These are phyloP conservation scores for Phymatocera aterrima DNA, from an alignment of 2,888 invertebrate genomes.

Conservation along the genomic window DNA sequence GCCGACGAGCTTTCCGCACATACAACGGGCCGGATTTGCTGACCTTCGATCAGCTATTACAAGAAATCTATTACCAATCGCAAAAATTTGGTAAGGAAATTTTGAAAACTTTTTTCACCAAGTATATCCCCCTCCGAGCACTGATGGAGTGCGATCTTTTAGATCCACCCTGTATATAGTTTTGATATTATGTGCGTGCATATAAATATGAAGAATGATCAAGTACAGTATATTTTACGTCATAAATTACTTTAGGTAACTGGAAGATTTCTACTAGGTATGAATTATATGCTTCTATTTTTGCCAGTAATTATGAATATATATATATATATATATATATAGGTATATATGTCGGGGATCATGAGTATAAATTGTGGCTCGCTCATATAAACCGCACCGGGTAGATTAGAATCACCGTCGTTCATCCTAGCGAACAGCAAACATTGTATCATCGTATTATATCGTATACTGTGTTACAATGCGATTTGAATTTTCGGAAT, in stretches of 20 bases:
- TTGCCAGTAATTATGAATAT: background rate
- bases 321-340: too few relatives aligned
- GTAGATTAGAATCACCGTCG: background rate
- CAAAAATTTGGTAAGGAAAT: too few relatives aligned
- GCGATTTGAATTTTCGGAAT: background rate
- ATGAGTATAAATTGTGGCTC: conserved; percentile 1
- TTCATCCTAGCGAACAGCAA: background rate
- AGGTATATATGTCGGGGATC: background rate
- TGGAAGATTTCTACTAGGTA: conserved; percentile 34
- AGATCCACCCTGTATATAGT: too few relatives aligned
- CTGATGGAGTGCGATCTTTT: too few relatives aligned
- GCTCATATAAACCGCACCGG: background rate
- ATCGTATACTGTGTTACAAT: background rate
- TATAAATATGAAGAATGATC: conserved; percentile 10
- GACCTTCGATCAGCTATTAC: too few relatives aligned
- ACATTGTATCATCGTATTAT: background rate
- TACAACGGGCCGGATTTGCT: too few relatives aligned
- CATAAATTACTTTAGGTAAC: conserved; percentile 21
- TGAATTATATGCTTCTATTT: conserved; percentile 12
- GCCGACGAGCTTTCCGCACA: too few relatives aligned
- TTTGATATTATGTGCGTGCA: conserved; percentile 41
- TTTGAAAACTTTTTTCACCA: too few relatives aligned
- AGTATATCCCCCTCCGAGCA: too few relatives aligned
- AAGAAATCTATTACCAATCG: too few relatives aligned
- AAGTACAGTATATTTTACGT: conserved; percentile 20